A percentile compares a stretch with the other conserved stretches of the same genome.
phyloP scores from a whole-genome alignment of 2,797 vertebrate genomes.

The Lerista edwardsae region DNA sequence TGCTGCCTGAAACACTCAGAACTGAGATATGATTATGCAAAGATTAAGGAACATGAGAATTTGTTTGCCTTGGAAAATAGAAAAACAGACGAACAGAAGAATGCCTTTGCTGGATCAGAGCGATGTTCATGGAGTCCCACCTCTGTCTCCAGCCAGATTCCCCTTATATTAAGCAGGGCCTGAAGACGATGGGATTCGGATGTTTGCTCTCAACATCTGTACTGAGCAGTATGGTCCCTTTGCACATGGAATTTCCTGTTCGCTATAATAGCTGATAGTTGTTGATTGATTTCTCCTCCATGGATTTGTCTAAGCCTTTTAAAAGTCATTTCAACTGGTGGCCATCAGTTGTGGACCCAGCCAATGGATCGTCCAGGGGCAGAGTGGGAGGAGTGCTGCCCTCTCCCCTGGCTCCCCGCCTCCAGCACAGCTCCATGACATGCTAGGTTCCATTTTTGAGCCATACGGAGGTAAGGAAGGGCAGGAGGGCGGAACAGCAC shows the following conservation, averaged over 20 bases:
- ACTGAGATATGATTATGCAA: conserved; percentile 11
- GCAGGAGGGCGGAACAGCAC: too few species aligned
- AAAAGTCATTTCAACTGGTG: background rate
- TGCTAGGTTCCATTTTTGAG: too few species aligned
- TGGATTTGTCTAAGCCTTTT: background rate
- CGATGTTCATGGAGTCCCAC: background rate
- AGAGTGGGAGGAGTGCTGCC: too few species aligned
- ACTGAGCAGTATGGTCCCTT: background rate
- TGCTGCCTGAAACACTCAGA: conserved; percentile 15
- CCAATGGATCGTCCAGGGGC: too few species aligned
- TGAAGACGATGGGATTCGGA: background rate
- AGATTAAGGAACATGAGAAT: conserved; percentile 18
- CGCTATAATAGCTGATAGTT: background rate
- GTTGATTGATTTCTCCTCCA: background rate
- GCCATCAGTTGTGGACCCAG: too few species aligned
- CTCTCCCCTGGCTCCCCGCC: too few species aligned
- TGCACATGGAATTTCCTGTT: background rate
- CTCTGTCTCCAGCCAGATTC: background rate
- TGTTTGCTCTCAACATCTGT: background rate
- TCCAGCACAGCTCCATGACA: too few species aligned
- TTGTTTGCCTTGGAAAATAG: conserved; percentile 27
- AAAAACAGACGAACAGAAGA: background rate
- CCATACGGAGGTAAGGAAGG: too few species aligned
- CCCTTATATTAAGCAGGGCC: background rate
- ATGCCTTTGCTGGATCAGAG: background rate